Base-by-base conservation (phyloP, 2,888 invertebrate species). In the Eristalinus aeneus region DNA sequence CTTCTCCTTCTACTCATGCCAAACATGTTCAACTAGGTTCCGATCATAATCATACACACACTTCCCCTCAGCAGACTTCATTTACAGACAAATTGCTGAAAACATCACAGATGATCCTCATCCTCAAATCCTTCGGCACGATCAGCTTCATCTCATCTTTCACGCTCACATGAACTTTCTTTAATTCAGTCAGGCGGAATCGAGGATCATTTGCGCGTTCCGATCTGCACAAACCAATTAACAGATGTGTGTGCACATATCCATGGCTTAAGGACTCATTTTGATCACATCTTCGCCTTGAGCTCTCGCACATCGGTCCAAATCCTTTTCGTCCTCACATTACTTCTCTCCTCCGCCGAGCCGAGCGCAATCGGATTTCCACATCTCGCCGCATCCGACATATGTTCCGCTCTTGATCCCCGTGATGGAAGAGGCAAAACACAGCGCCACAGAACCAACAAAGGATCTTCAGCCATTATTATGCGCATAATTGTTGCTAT, bases 401-500 rank as follows among this genome's bases (percentile, higher is more conserved):
- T 82, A 86, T 86, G 86, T 82, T 86, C 63, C 60, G 53, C 23
- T 34, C 20, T 31, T 32, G 54, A 73, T 71, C 76, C 72, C 73
- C 60, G 61, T 71, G 36, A 53, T 54, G 32, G 64, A 36, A 64
- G 69, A 27, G 46, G 22, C 61, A 88, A 84, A 85, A 81, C 83
- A 82, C 74, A 67, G 72, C 74, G 78, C 79, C 79, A 63, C 78
- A 73, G 65, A 80, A 68, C 81, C 78, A 79, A 84, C 79, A 87
- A 88, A 73, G 83, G 83, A 84, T 84, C 88, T 88, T 82, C 73
- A 39, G 85, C 85, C 83, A 87, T 82, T 85, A 88, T 88, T 85
- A 88, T 88, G 87, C 82, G 85, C 88, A 88, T 88, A 88, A 88
- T 88, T 88, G 88, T 88, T 88, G 87, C 88, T 88, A 88, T 88